Evolutionary conservation across 2,113 vertebrate species (phyloP), one percentile per base, ranked within the genome.

Genomic region (Gnathonemus longibarbis): DNA sequence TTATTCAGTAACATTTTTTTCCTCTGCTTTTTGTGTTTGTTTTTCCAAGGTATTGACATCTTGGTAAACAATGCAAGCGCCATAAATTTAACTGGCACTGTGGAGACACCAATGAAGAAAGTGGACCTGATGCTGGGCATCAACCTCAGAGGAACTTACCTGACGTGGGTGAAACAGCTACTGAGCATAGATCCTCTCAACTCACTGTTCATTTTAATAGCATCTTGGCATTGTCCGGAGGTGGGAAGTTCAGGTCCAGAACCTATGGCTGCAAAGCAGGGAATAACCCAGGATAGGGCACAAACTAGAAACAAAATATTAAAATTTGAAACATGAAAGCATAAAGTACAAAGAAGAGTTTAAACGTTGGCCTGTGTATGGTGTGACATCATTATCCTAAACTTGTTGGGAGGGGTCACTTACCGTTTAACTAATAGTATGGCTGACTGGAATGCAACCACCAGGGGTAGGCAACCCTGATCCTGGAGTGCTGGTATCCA

Each of bases 61-160:
- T 94, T 99, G 95, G 97, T 99, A 93, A 99, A 99, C 94, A 99
- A 99, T 77, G 98, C 98, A 84, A 99, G 98, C 88, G 98, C 98
- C 90, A 99, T 99, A 93, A 98, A 93, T 90, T 95, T 99, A 94
- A 99, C 97, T 0, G 98, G 97, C 90, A 99, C 98, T 1, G 90
- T 99, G 93, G 97, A 98, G 89, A 99, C 98, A 1, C 93, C 97
- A 13, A 97, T 96, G 1, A 99, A 99, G 95, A 99, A 96, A 91
- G 96, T 99, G 42, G 98, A 99, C 93, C 97, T 99, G 89, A 99
- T 99, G 98, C 95, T 99, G 95, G 97, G 93, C 1, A 95, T 99
- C 92, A 99, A 99, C 92, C 96, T 98, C 70, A 96, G 98, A 92
- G 98, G 98, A 92, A 99, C 98, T 1, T 99, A 98, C 91, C 95